Evolutionary conservation across 2,888 invertebrate species (phyloP).

Genomic region (Monopis laevigella): DNA sequence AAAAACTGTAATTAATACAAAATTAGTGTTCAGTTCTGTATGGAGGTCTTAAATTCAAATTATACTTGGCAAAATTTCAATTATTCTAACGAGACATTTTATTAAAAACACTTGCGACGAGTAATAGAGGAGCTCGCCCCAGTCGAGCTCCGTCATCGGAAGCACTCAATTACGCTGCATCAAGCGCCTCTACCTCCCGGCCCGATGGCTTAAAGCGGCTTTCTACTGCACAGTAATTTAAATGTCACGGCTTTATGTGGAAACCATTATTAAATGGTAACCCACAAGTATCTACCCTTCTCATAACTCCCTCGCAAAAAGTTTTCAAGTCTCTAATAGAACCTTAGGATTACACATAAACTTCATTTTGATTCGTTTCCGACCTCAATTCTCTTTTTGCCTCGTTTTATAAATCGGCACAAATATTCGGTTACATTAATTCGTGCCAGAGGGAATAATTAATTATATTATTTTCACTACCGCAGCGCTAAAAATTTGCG

Average conservation of each 20-base stretch:
- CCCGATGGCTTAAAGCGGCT: constrained; percentile 15
- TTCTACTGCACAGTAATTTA: constrained; percentile 12
- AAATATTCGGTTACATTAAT: not conserved
- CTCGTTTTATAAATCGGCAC: not conserved
- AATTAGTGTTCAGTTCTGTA: too few species aligned
- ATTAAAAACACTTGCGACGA: too few species aligned
- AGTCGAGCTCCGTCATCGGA: constrained; percentile 28
- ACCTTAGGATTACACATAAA: constrained; percentile 16
- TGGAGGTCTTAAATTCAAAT: too few species aligned
- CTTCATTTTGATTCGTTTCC: constrained; percentile 1
- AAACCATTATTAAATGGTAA: constrained; percentile 23
- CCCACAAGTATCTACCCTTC: constrained; percentile 13
- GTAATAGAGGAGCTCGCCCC: too few species aligned
- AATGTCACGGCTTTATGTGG: constrained; percentile 26
- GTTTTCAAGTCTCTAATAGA: constrained; percentile 26
- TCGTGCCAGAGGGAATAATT: not conserved
- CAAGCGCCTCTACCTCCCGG: constrained; percentile 24
- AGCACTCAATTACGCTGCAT: constrained; percentile 53
- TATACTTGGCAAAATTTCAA: too few species aligned
- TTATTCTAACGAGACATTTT: too few species aligned
- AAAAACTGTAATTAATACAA: too few species aligned
- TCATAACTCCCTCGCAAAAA: constrained; percentile 25
- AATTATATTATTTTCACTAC: constrained; percentile 9
- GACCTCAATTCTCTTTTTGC: not conserved
- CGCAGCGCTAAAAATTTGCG: not conserved